Percentiles rank a stretch among this genome's conserved stretches.
Conservation (phyloP, 2,113 vertebrate genomes). For the cattle (Bos taurus) region DNA sequence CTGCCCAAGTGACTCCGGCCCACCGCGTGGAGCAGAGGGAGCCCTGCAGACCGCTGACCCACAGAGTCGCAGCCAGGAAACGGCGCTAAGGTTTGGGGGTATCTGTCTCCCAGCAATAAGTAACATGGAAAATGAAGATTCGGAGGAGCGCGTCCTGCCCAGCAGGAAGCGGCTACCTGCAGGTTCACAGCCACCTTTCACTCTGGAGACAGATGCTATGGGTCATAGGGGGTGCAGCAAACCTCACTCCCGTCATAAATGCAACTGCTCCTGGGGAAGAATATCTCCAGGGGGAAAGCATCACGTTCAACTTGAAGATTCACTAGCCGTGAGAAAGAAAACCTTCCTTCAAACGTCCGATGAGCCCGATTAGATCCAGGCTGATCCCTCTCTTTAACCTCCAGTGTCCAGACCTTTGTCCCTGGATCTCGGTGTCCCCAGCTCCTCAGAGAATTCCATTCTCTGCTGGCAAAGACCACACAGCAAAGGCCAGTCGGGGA, state of each 20-base stretch:
- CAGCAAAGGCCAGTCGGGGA: fast-evolving
- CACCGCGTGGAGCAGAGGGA: fast-evolving
- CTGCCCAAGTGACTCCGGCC: not conserved
- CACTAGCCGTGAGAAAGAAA: not conserved
- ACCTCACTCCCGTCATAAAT: fast-evolving
- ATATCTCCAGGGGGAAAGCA: too few relatives aligned
- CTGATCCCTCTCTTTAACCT: not conserved
- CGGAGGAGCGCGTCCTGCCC: not conserved
- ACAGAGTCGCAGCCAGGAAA: fast-evolving
- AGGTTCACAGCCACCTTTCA: fast-evolving
- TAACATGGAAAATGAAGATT: fast-evolving
- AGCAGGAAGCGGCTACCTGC: fast-evolving
- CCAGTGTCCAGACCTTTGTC: not conserved
- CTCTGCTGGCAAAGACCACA: not conserved
- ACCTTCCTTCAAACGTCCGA: fast-evolving
- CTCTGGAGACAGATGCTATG: too few relatives aligned
- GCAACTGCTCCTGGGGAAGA: not conserved
- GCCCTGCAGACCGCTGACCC: not conserved
- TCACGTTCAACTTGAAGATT: fast-evolving
- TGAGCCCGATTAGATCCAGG: not conserved
- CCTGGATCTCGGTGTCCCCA: not conserved
- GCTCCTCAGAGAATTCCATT: not conserved
- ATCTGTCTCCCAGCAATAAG: fast-evolving
- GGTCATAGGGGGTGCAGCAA: not conserved
- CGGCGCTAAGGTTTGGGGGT: fast-evolving